Conservation (phyloP, 2,797 vertebrate genomes). For the Acipenser oxyrinchus region DNA sequence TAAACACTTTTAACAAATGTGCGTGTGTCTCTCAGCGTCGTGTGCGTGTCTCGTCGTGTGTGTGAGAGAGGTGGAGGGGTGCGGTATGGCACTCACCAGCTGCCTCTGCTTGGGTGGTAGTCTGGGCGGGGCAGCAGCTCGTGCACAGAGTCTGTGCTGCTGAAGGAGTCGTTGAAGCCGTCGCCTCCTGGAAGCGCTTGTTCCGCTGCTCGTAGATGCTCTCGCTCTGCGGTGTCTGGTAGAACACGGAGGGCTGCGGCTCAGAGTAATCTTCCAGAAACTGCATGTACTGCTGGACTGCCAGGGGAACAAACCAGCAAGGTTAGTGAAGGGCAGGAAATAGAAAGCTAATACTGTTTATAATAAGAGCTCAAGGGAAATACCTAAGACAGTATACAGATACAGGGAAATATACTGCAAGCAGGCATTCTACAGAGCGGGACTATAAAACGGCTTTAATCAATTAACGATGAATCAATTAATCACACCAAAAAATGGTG, state of each 20-base stretch:
- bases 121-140: slow-evolving; percentile 82
- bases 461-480: too few species aligned
- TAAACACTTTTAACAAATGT: too few species aligned
- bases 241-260: slow-evolving; percentile 94
- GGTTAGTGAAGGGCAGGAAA: neutral
- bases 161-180: slow-evolving; percentile 84
- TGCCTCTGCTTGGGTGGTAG: slow-evolving; percentile 92
- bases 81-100: slow-evolving; percentile 68
- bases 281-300: slow-evolving; percentile 97
- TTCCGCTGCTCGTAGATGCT: slow-evolving; percentile 96
- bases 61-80: neutral
- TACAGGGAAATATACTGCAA: too few species aligned
- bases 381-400: too few species aligned
- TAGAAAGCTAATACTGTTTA: neutral
- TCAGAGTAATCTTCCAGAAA: slow-evolving; percentile 97
- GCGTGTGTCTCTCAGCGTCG: too few species aligned
- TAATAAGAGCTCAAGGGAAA: too few species aligned
- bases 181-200: slow-evolving; percentile 88
- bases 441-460: too few species aligned
- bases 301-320: neutral
- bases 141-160: slow-evolving; percentile 61
- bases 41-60: too few species aligned
- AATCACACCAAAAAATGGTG: too few species aligned
- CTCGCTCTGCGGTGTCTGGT: slow-evolving; percentile 93
- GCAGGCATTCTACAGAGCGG: too few species aligned